These are phyloP conservation scores for Calonectris borealis DNA, from an alignment of 2,113 vertebrate genomes.

Conservation along the genomic window DNA sequence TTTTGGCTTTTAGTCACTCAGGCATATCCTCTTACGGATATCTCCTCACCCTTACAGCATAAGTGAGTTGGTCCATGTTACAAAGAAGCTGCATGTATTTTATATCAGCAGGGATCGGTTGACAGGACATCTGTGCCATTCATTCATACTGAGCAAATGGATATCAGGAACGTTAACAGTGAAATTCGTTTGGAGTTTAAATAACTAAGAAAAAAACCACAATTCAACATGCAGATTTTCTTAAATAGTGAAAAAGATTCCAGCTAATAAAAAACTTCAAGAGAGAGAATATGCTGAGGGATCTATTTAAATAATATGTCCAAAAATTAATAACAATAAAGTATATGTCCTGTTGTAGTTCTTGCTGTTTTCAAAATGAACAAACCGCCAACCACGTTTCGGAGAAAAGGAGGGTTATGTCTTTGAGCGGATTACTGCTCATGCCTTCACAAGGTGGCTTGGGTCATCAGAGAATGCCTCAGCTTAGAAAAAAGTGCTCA, in stretches of 20 bases:
- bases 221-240: slow-evolving; percentile 6
- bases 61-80: neutral
- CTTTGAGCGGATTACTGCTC: slow-evolving; percentile 41
- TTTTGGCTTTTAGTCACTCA: neutral
- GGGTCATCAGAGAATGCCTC: slow-evolving; percentile 16
- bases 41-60: neutral
- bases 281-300: slow-evolving; percentile 35
- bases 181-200: slow-evolving; percentile 37
- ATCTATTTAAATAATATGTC: slow-evolving; percentile 21
- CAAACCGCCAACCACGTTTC: neutral
- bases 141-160: neutral
- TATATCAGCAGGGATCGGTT: neutral
- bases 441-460: slow-evolving; percentile 27
- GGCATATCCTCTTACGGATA: neutral
- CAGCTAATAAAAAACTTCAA: slow-evolving; percentile 35
- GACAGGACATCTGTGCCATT: neutral
- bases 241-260: slow-evolving; percentile 43
- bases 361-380: slow-evolving; percentile 45
- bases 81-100: neutral
- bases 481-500: neutral
- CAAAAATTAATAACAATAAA: slow-evolving; percentile 30
- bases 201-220: neutral
- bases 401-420: neutral
- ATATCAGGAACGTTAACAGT: slow-evolving; percentile 4
- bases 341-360: slow-evolving; percentile 15